Conservation (phyloP, 2,113 vertebrate genomes). For the Acanthisitta chloris region DNA sequence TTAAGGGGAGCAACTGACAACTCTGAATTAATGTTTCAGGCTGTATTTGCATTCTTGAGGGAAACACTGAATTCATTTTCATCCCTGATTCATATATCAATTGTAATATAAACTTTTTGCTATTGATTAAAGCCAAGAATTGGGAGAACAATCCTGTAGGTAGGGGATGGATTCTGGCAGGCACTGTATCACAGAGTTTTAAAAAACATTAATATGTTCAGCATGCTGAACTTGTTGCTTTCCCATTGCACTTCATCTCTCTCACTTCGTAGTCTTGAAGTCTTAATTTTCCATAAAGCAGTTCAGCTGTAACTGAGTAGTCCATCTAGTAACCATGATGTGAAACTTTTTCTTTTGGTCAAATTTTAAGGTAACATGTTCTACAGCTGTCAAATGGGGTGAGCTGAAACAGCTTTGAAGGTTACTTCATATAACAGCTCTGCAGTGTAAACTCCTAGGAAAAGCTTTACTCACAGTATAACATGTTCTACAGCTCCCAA, state of each 20-base stretch:
- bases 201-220: not conserved
- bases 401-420: not conserved
- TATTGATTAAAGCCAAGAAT: not conserved
- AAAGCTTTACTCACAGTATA: not conserved
- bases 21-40: not conserved
- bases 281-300: not conserved
- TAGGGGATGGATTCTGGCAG: not conserved
- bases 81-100: not conserved
- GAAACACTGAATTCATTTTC: not conserved
- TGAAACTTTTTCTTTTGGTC: not conserved
- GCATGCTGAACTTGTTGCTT: not conserved
- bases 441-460: not conserved
- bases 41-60: not conserved
- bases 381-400: not conserved
- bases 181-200: not conserved
- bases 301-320: not conserved
- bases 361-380: not conserved
- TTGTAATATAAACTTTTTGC: not conserved
- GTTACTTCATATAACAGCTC: not conserved
- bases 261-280: not conserved
- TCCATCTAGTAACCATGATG: not conserved
- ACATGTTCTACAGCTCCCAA: not conserved
- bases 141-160: not conserved
- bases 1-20: not conserved
- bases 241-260: not conserved